Base-by-base conservation (phyloP, 2,888 invertebrate genomes). In the Pyrrhosoma nymphula region DNA sequence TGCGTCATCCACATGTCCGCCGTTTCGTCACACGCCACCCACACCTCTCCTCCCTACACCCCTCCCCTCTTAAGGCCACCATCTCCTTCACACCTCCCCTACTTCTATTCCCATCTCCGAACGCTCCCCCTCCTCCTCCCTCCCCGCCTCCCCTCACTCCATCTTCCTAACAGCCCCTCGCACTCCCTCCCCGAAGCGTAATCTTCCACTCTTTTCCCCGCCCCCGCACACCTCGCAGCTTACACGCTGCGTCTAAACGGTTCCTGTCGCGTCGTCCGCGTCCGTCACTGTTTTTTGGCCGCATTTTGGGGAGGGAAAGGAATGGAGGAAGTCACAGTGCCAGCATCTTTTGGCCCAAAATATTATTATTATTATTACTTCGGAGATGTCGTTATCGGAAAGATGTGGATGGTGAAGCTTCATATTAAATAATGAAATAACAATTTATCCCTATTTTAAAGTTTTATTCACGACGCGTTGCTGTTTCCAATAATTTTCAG, bases 1-100 rank as follows among this genome's bases (percentile, higher is more conserved):
- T 91, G 91, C 91, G 91, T 91, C 91, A 91, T 91, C 91, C 91
- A 35, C 20, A 91, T 63, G 39, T 91, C 60, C 30, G 39, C 63
- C 63, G 60, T 69, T 91, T 91, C 91, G 91, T 91, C 91, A 91
- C 91, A 91, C 23, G 14, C 56, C 47, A 47, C 55, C 55, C 56
- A 47, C 89, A 89, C 89, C n/a, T 39, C 26, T 39, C 89, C 35
- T 26, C 69, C n/a, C 82, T 10, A 8, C 16, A 23, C 8, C 56
- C 88, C 26, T n/a, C 56, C 47, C 26, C 89, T 47, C 89, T 3
- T 18, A 26, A 8, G 23, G 18, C 56, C 89, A 47, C 39, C 55
- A 26, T n/a, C 55, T 20, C 56, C 16, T 47, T 39, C 16, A 20
- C 16, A 39, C 16, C 23, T 23, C 47, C 26, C 47, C 89, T 89